Conservation (phyloP, 2,888 invertebrate genomes). For the Tenthredo mesomela region DNA sequence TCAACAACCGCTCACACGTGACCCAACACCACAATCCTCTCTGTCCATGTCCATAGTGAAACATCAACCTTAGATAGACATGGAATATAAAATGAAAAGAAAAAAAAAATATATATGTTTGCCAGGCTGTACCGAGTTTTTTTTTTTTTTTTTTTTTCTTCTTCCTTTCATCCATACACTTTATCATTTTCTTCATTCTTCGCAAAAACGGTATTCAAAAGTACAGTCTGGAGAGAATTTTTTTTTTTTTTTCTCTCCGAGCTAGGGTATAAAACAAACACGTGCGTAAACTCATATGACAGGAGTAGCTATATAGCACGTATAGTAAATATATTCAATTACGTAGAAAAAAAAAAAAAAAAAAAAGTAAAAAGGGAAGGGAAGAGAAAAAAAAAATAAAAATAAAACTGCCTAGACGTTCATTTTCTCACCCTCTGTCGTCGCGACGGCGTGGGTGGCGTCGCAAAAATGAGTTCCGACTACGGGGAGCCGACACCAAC, state of each 20-base stretch:
- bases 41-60: not conserved
- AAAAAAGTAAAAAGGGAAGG: too few relatives aligned
- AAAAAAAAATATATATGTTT: not conserved
- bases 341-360: not conserved
- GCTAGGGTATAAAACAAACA: not conserved
- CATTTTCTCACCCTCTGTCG: conserved; percentile 22
- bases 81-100: not conserved
- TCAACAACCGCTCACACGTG: conserved; percentile 14
- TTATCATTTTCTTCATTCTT: too few relatives aligned
- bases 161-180: not conserved
- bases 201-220: too few relatives aligned
- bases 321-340: not conserved
- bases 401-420: not conserved
- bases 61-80: not conserved
- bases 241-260: not conserved
- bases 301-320: not conserved
- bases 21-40: not conserved
- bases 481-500: not conserved
- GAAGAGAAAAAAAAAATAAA: not conserved
- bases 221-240: not conserved
- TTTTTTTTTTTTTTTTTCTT: too few relatives aligned
- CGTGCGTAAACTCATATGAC: not conserved
- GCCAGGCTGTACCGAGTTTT: too few relatives aligned
- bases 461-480: conserved; percentile 39
- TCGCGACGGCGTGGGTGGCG: conserved; percentile 31